Conservation (phyloP, 2,113 vertebrate species). For the Atrichornis clamosus region DNA sequence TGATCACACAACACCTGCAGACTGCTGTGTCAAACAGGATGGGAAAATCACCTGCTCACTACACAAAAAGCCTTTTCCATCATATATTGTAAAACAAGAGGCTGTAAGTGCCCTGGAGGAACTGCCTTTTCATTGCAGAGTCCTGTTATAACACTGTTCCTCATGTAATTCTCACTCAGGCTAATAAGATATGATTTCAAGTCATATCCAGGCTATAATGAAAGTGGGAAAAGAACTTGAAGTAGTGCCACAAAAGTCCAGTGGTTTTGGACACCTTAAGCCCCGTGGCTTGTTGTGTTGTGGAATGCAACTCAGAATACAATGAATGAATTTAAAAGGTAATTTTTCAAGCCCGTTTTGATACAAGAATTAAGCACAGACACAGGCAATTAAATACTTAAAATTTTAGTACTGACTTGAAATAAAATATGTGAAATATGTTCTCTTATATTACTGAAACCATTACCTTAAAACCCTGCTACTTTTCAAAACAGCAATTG, state of each 20-base stretch:
- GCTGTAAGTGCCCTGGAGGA: neutral
- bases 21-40: neutral
- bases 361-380: neutral
- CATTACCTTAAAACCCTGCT: neutral
- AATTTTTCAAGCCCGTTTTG: neutral
- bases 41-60: neutral
- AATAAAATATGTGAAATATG: neutral
- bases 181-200: neutral
- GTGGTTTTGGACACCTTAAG: neutral
- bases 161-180: neutral
- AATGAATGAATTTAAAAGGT: neutral
- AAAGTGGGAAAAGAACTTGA: neutral
- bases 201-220: neutral
- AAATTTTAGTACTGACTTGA: neutral
- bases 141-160: neutral
- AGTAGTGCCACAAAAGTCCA: neutral
- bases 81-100: neutral
- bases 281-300: neutral
- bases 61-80: neutral
- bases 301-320: neutral
- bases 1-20: neutral
- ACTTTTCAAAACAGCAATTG: neutral
- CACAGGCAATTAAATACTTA: neutral
- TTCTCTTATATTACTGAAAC: neutral
- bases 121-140: neutral